phyloP scores from a whole-genome alignment of 53 echinoderm and acorn worm genomes.

The Astropecten irregularis region DNA sequence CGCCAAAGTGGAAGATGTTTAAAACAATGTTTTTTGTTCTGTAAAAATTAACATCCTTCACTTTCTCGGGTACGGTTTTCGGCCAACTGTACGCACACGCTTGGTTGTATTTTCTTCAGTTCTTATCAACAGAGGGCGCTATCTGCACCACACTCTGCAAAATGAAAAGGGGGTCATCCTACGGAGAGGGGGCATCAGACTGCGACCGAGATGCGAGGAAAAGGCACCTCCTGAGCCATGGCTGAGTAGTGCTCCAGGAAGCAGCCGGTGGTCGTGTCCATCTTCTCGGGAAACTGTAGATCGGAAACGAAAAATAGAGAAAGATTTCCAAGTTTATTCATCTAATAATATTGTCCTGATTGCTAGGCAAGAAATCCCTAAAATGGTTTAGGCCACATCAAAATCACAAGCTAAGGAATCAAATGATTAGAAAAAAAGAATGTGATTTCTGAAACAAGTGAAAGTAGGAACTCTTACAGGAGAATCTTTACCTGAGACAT shows the following conservation, averaged over 20 bases:
- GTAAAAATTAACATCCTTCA: not conserved
- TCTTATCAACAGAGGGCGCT: constrained; percentile 23
- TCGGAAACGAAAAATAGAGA: not conserved
- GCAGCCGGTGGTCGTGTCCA: not conserved
- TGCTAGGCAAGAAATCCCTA: too few relatives aligned
- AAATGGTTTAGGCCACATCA: too few relatives aligned
- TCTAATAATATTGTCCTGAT: not conserved
- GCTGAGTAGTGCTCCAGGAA: constrained; percentile 66
- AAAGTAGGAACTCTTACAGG: too few relatives aligned
- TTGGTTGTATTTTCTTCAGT: constrained; percentile 27
- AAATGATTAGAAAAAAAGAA: too few relatives aligned
- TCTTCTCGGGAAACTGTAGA: constrained; percentile 59
- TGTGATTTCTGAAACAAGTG: too few relatives aligned
- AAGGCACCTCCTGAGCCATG: constrained; percentile 62
- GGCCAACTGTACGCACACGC: constrained; percentile 43
- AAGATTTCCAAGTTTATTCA: not conserved
- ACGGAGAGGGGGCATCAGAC: constrained; percentile 35
- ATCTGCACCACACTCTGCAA: constrained; percentile 20
- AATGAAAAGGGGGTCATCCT: not conserved
- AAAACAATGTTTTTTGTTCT: not conserved
- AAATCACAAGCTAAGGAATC: too few relatives aligned
- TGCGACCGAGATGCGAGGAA: constrained; percentile 68
- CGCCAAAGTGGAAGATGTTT: not conserved
- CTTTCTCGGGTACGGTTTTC: not conserved
- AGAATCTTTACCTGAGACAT: too few relatives aligned